Percentiles rank a stretch among this genome's conserved stretches.
Conservation (phyloP, 2,113 vertebrate genomes). For the Carollia perspicillata region DNA sequence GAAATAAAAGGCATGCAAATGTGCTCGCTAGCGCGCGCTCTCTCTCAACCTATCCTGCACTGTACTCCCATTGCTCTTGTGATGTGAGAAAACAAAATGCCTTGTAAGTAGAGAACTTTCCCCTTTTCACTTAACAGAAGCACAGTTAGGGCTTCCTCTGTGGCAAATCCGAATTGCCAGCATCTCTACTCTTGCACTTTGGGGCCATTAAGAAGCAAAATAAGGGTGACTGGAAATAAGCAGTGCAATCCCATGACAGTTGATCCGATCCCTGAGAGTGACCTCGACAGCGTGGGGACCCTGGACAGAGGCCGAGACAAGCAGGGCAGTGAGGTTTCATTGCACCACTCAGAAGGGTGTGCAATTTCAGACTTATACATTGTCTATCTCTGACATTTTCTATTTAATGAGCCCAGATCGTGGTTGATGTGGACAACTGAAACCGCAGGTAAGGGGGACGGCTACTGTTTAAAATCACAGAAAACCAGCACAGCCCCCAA, state of each 20-base stretch:
- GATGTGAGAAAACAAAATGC: background rate
- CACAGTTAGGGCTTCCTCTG: background rate
- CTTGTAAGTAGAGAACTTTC: background rate
- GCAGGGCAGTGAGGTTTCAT: background rate
- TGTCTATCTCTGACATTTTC: background rate
- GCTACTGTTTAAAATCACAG: background rate
- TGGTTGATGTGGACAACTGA: background rate
- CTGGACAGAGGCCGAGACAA: background rate
- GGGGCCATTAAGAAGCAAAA: no score
- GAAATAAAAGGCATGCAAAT: no score
- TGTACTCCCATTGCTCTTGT: no score
- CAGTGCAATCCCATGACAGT: background rate
- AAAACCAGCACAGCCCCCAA: background rate
- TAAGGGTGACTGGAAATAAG: background rate
- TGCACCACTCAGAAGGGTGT: background rate
- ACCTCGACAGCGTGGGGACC: background rate
- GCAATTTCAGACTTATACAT: background rate
- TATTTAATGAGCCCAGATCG: background rate
- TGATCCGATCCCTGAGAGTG: rapidly evolving
- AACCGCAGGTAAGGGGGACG: no score
- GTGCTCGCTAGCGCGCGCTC: no score
- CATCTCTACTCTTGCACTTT: rapidly evolving
- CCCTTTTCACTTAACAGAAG: background rate
- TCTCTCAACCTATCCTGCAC: background rate
- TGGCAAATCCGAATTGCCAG: background rate